These are phyloP conservation scores for Cyphomyrmex costatus DNA, from an alignment of 1,140 invertebrate species.

Conservation along the genomic window DNA sequence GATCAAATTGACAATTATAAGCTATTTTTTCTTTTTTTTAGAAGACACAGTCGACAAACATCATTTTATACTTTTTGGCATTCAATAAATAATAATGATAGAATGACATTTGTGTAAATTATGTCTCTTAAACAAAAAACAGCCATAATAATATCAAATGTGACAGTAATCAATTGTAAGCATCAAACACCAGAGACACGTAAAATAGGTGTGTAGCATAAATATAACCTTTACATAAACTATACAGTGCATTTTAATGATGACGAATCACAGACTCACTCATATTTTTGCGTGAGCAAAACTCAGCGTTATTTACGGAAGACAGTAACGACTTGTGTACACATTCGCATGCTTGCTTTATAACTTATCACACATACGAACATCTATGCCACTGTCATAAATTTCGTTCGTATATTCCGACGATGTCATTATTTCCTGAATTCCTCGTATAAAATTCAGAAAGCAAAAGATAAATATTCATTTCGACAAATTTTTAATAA, in stretches of 20 bases:
- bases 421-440: neutral
- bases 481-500: neutral
- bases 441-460: neutral
- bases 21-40: too few species aligned
- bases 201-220: neutral
- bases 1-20: neutral
- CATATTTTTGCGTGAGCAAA: neutral
- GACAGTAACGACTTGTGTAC: neutral
- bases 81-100: too few species aligned
- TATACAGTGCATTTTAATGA: neutral
- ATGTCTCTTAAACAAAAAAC: too few species aligned
- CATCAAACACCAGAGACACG: neutral
- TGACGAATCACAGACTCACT: neutral
- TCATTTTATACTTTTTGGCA: too few species aligned
- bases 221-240: neutral
- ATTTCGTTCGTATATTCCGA: slow-evolving; percentile 25
- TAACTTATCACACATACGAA: slow-evolving; percentile 14
- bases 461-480: neutral
- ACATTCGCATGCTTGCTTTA: neutral
- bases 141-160: neutral
- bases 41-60: too few species aligned
- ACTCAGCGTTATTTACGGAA: slow-evolving; percentile 9
- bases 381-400: slow-evolving; percentile 27
- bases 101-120: too few species aligned
- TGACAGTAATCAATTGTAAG: neutral